Conservation (phyloP, 2,888 invertebrate species). For the Ceriagrion tenellum region DNA sequence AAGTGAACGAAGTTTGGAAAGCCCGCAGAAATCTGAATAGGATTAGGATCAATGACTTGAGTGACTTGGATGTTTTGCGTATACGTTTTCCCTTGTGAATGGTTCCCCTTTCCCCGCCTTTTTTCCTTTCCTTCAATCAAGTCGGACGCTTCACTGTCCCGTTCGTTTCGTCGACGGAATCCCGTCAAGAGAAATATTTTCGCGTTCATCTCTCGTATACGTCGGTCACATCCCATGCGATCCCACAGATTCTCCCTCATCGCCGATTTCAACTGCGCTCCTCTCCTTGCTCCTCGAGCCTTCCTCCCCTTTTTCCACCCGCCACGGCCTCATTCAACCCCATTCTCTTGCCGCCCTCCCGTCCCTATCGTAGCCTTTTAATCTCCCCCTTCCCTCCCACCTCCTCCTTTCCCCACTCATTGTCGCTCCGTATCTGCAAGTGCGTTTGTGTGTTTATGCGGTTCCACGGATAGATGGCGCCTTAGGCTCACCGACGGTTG, state of each 20-base stretch:
- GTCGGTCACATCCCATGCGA: not conserved
- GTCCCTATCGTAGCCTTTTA: not conserved
- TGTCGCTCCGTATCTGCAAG: conserved; percentile 42
- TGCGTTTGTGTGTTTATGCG: conserved; percentile 66
- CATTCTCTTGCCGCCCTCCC: not conserved
- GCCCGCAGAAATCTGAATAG: no score
- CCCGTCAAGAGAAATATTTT: not conserved
- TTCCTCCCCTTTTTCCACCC: not conserved
- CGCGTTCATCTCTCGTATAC: not conserved
- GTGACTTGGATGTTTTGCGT: no score
- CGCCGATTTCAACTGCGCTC: not conserved
- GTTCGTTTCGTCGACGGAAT: not conserved
- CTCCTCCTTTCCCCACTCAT: not conserved
- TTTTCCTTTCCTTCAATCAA: no score
- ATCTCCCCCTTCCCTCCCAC: not conserved
- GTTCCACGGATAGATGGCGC: conserved; percentile 55
- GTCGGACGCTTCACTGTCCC: not conserved
- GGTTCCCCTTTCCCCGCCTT: no score
- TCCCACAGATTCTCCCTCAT: not conserved
- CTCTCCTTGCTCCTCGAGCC: no score
- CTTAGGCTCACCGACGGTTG: conserved; percentile 7
- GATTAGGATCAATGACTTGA: no score
- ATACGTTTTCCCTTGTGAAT: no score
- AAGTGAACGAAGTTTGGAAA: no score
- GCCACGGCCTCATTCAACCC: not conserved